Base-by-base conservation (phyloP, 2,888 invertebrate genomes). In the Tetragonisca angustula region DNA sequence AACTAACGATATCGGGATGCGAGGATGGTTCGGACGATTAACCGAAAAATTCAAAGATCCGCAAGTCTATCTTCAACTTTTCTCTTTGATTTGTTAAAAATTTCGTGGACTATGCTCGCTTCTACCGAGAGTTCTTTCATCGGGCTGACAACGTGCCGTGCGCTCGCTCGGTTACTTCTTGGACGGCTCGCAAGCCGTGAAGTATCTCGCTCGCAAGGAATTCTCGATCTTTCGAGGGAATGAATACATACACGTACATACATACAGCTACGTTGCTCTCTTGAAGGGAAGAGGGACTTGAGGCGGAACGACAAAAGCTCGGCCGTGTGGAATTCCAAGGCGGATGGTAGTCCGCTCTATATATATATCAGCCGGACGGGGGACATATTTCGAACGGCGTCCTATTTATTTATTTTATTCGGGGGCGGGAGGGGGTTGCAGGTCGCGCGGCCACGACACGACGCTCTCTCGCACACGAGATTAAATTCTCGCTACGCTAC, bases 321-420 rank as follows among this genome's bases (percentile, higher is more conserved):
- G 49, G 65, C 65, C 61, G 50, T 85, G 64, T 43, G 43, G 88
- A 89, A 90, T 90, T 90, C 90, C 87, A 84, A 79, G n/a, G 75
- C 81, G 79, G 84, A 87, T 72, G 82, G 79, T 80, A 82, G 81
- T 76, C 79, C 91, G 89, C 89, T 91, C 92, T 92, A 92, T 88
- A 92, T 91, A 92, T 92, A 92, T 92, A 88, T 91, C 91, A 92
- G 90, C 84, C 86, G 87, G 92, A 92, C 90, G 90, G 87, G 87
- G 90, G 88, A 91, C 90, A 92, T 91, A 92, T 92, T 91, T 92
- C 91, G 92, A 92, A 89, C 81, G 87, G 61, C 88, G 87, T 88
- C 84, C 90, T 90, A 91, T 92, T 93, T 92, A 91, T 92, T 93
- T 91, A 90, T 91, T 92, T 93, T 89, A 91, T 89, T 82, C 86